A percentile compares a stretch with the other conserved stretches of the same genome.
Conservation (phyloP, 2,797 vertebrate species). For the Enteromius radiatus region DNA sequence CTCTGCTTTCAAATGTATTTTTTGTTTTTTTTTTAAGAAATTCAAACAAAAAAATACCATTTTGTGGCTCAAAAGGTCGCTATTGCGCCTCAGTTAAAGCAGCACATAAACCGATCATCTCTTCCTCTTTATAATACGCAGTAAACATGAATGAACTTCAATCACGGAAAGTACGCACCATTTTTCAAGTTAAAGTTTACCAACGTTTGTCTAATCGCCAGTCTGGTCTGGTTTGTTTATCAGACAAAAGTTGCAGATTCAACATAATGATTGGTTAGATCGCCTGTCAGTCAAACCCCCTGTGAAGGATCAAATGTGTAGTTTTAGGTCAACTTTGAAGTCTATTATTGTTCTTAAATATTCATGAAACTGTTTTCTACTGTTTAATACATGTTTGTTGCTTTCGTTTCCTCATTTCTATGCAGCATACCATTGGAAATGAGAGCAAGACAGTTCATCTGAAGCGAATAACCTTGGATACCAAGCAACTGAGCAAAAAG, state of each 20-base stretch:
- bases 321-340: background rate
- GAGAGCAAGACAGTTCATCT: constrained; percentile 15
- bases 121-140: background rate
- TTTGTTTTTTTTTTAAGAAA: too few species aligned
- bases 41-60: background rate
- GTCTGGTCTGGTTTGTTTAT: background rate
- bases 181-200: background rate
- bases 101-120: background rate
- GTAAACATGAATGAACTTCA: background rate
- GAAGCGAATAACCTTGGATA: constrained; percentile 10
- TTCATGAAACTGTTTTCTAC: background rate
- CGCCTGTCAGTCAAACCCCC: background rate
- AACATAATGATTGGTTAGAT: background rate
- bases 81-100: background rate
- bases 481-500: constrained; percentile 27
- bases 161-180: background rate
- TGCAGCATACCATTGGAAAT: constrained; percentile 21
- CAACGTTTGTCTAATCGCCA: background rate
- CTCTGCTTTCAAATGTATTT: too few species aligned
- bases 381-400: background rate
- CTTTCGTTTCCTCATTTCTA: constrained; percentile 3
- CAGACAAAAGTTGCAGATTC: background rate
- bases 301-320: background rate
- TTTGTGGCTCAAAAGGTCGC: background rate
- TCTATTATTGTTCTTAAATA: constrained; percentile 12